Percentiles rank a stretch among this genome's conserved stretches.
These are phyloP conservation scores for Meriones psammophilus DNA, from an alignment of 2,797 vertebrate species.

Conservation along the genomic window DNA sequence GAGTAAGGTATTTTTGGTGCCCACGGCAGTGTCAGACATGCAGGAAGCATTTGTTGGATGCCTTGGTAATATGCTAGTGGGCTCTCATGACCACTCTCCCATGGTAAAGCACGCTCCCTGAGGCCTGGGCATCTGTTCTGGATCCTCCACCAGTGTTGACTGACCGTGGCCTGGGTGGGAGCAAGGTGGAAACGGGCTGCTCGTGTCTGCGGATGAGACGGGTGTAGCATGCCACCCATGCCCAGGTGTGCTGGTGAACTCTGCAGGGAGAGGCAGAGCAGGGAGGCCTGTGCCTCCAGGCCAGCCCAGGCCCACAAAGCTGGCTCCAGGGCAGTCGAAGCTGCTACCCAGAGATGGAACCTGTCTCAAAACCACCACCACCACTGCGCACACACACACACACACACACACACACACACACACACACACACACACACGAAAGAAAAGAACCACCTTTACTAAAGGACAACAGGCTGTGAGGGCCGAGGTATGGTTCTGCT, in stretches of 20 bases:
- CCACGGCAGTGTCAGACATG: not conserved
- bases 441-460: not conserved
- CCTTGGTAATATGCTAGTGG: not conserved
- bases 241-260: not conserved
- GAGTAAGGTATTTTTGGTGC: not conserved
- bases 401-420: no score
- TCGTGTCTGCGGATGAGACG: not conserved
- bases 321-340: not conserved
- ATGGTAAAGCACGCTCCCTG: not conserved
- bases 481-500: not conserved
- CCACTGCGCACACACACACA: not conserved
- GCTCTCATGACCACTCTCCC: not conserved
- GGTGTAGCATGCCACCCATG: not conserved
- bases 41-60: slow-evolving; percentile 16
- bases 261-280: not conserved
- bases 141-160: not conserved
- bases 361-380: not conserved
- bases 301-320: not conserved
- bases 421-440: not conserved
- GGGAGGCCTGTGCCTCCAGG: not conserved
- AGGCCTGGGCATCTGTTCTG: not conserved
- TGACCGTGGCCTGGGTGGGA: not conserved
- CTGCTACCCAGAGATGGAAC: not conserved
- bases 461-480: not conserved
- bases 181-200: slow-evolving; percentile 1